Conservation (phyloP, 1,140 invertebrate genomes). For the Drosophila lowei region DNA sequence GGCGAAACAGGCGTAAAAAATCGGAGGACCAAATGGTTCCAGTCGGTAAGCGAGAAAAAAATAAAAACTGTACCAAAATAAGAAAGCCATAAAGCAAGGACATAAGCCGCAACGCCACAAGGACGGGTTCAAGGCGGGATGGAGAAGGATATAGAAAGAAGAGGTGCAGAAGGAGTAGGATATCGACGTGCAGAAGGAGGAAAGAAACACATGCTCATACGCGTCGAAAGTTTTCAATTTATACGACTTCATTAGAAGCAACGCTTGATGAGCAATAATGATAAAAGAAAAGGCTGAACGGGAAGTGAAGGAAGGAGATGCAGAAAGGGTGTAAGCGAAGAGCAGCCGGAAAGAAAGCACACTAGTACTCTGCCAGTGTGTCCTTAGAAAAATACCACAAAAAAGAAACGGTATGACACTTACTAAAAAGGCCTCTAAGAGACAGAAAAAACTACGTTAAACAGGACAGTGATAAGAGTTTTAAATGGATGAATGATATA, state of each 20-base stretch:
- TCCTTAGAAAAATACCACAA: too few species aligned
- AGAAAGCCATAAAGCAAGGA: constrained; percentile 40
- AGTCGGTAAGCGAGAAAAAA: constrained; percentile 12
- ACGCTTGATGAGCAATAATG: constrained; percentile 75
- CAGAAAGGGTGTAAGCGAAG: constrained; percentile 7
- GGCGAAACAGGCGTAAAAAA: constrained; percentile 24
- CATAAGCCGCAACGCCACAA: constrained; percentile 37
- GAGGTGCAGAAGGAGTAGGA: background rate
- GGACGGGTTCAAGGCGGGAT: background rate
- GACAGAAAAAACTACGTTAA: too few species aligned
- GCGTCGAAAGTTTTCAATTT: constrained; percentile 76
- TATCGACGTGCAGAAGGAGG: constrained; percentile 18
- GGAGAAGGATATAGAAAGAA: too few species aligned
- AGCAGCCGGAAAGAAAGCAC: constrained; percentile 25
- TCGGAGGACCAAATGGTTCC: constrained; percentile 2
- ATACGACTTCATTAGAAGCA: constrained; percentile 71
- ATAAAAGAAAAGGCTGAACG: constrained; percentile 43
- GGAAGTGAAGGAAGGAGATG: background rate
- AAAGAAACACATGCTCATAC: constrained; percentile 39
- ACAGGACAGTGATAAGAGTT: too few species aligned
- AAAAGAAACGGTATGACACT: too few species aligned
- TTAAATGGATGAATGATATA: too few species aligned
- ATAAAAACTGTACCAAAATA: constrained; percentile 27
- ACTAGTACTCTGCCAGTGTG: constrained; percentile 5
- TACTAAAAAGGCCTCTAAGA: too few species aligned